Evolutionary conservation across 2,113 vertebrate species (phyloP).

Genomic region (Gorilla gorilla): DNA sequence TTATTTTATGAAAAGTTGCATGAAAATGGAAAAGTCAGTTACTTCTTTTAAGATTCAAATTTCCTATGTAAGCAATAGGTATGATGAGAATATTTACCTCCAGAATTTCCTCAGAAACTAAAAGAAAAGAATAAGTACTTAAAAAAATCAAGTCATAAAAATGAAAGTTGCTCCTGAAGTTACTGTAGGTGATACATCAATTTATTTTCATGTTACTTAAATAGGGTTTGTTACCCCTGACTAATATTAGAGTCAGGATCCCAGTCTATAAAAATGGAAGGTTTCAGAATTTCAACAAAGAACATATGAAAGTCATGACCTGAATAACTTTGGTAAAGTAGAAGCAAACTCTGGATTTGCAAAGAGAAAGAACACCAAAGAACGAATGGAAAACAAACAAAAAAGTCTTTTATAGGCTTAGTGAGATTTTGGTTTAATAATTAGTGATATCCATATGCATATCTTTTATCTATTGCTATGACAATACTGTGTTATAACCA

Average conservation of each 20-base stretch:
- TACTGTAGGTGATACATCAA: conserved; percentile 1
- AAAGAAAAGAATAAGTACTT: background rate
- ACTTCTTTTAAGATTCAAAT: conserved; percentile 6
- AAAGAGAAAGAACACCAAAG: background rate
- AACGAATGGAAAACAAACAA: background rate
- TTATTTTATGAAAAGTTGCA: background rate
- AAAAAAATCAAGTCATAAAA: background rate
- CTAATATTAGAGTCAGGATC: conserved; percentile 68
- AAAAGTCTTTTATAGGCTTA: conserved; percentile 3
- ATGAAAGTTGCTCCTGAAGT: conserved; percentile 13
- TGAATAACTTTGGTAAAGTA: conserved; percentile 24
- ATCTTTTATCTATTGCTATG: background rate
- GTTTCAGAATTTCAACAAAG: conserved; percentile 63
- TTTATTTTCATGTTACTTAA: conserved; percentile 52
- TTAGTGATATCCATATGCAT: background rate
- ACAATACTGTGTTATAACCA: background rate
- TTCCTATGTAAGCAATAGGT: background rate
- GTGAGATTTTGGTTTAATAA: background rate
- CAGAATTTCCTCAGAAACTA: background rate
- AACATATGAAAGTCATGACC: conserved; percentile 44
- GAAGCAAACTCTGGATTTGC: conserved; percentile 18
- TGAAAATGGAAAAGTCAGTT: background rate
- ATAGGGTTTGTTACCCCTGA: conserved; percentile 70
- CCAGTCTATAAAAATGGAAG: conserved; percentile 50
- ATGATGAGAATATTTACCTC: background rate